Conservation (phyloP, 2,888 invertebrate species). For the Heliconius cydno region DNA sequence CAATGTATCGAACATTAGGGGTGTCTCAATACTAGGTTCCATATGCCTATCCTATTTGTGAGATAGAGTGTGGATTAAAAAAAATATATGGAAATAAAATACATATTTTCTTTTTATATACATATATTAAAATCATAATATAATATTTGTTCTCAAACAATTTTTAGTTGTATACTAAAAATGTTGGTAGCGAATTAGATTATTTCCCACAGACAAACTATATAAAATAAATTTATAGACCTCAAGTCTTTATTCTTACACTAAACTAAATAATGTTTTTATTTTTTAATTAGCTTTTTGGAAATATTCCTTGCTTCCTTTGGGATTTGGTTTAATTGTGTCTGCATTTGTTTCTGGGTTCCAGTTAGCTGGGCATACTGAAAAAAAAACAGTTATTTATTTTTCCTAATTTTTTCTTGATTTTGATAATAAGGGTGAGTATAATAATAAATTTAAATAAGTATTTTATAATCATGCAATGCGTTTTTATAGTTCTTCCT, state of each 20-base stretch:
- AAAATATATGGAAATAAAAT: background rate
- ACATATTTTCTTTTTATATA: background rate
- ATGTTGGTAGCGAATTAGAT: background rate
- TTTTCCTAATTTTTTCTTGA: too few relatives aligned
- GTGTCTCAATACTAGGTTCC: background rate
- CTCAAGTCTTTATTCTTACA: constrained; percentile 1
- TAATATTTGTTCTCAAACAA: background rate
- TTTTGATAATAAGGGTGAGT: too few relatives aligned
- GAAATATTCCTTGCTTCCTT: constrained; percentile 94
- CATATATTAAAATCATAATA: background rate
- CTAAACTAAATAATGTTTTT: background rate
- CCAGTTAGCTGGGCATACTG: constrained; percentile 98
- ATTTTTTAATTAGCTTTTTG: constrained; percentile 78
- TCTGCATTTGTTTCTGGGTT: constrained; percentile 90
- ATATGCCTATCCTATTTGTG: background rate
- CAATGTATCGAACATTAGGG: background rate
- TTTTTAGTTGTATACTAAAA: background rate
- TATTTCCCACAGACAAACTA: background rate
- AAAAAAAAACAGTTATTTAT: constrained; percentile 41
- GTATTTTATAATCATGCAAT: too few relatives aligned
- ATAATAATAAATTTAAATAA: too few relatives aligned
- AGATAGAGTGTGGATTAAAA: background rate
- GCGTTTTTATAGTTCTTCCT: too few relatives aligned
- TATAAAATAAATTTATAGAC: constrained; percentile 19
- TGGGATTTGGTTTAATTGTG: constrained; percentile 95